Percentiles rank a stretch among this genome's conserved stretches.
Conservation (phyloP, 1,140 invertebrate species). For the Drosophila persimilis region DNA sequence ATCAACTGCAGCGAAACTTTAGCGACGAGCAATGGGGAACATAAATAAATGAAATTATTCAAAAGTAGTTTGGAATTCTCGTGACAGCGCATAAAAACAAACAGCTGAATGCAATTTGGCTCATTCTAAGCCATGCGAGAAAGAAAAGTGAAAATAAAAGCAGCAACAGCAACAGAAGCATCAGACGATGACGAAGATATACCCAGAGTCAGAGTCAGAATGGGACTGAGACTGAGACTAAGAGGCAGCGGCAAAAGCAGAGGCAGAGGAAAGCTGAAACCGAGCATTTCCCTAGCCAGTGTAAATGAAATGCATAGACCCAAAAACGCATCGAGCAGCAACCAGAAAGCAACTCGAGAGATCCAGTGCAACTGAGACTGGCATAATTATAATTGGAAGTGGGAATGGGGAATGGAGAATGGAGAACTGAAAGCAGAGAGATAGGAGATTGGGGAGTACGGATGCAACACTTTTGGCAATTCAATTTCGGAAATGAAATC, state of each 20-base stretch:
- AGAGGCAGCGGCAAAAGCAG: not conserved
- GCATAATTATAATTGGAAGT: slow-evolving; percentile 64
- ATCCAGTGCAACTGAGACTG: slow-evolving; percentile 53
- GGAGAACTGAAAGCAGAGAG: slow-evolving; percentile 21
- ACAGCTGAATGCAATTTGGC: slow-evolving; percentile 76
- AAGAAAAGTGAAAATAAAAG: slow-evolving; percentile 61
- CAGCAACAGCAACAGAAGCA: slow-evolving; percentile 2
- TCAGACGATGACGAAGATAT: slow-evolving; percentile 36
- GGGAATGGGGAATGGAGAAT: slow-evolving; percentile 8
- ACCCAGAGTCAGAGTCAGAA: slow-evolving; percentile 14
- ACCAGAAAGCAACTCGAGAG: slow-evolving; percentile 8
- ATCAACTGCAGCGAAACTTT: slow-evolving; percentile 52
- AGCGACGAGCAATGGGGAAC: slow-evolving; percentile 52
- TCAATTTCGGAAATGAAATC: slow-evolving; percentile 61
- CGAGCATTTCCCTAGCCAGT: slow-evolving; percentile 32
- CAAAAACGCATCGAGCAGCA: slow-evolving; percentile 47
- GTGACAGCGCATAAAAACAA: slow-evolving; percentile 76
- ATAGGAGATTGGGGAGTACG: not conserved
- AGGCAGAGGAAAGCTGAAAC: not conserved
- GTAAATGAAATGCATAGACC: slow-evolving; percentile 68
- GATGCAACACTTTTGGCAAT: slow-evolving; percentile 59
- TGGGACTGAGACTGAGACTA: slow-evolving; percentile 9
- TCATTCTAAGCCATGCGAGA: slow-evolving; percentile 59
- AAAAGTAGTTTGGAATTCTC: slow-evolving; percentile 74
- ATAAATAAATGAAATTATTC: slow-evolving; percentile 80